Evolutionary conservation across 2,797 vertebrate species (phyloP).

Genomic region (Coilia nasus): DNA sequence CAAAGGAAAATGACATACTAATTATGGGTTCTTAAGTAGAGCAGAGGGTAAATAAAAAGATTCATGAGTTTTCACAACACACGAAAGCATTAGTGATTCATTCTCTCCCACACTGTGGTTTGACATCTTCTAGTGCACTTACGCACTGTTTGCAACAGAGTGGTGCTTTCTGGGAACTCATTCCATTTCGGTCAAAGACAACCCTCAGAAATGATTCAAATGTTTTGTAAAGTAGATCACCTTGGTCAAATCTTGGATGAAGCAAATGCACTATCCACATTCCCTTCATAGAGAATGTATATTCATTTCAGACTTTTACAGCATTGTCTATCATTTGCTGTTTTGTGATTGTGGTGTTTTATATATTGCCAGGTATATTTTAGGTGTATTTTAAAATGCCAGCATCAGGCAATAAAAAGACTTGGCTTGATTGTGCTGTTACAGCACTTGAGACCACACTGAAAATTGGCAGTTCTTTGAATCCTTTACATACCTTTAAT

Average conservation of each 20-base stretch:
- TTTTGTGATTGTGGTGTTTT: neutral
- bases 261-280: neutral
- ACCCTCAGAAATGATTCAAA: neutral
- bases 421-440: neutral
- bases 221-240: neutral
- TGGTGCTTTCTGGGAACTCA: neutral
- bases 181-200: neutral
- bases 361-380: neutral
- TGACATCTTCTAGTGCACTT: conserved; percentile 19
- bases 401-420: neutral
- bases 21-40: neutral
- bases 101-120: conserved; percentile 33
- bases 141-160: conserved; percentile 6
- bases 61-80: conserved; percentile 8
- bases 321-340: neutral
- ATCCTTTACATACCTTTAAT: neutral
- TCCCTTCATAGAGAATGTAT: neutral
- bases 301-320: neutral
- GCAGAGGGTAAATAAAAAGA: neutral
- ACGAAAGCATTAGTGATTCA: conserved; percentile 23
- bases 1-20: neutral
- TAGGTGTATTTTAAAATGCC: neutral
- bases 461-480: neutral
- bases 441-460: neutral
- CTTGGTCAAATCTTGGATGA: neutral